Percentiles rank a stretch among this genome's conserved stretches.
These are phyloP conservation scores for Neodiprion pinetum DNA, from an alignment of 1,140 invertebrate species.

Conservation along the genomic window DNA sequence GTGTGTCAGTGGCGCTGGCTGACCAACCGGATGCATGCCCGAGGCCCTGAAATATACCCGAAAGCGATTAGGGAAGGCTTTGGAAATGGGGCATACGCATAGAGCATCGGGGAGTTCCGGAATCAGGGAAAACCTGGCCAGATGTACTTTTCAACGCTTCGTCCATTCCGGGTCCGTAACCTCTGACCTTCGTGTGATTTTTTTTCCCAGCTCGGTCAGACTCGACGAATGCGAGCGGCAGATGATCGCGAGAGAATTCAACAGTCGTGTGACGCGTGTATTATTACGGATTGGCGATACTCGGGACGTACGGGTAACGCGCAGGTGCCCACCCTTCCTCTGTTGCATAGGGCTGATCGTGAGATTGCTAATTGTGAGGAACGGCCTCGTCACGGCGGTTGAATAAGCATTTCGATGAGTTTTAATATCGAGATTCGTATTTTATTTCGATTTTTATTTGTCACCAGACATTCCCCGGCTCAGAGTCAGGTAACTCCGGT, in stretches of 20 bases:
- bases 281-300: no score
- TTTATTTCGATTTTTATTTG: not conserved
- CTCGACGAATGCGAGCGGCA: no score
- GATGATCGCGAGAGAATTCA: no score
- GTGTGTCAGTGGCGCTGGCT: not conserved
- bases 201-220: not conserved
- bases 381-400: not conserved
- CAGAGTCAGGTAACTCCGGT: no score
- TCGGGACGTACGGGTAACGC: no score
- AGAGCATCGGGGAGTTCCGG: slow-evolving; percentile 30
- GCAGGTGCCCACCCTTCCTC: no score
- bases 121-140: slow-evolving; percentile 30
- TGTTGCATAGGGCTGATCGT: no score
- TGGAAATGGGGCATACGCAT: not conserved
- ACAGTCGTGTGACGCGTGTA: no score
- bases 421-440: not conserved
- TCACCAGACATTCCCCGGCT: not conserved
- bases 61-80: slow-evolving; percentile 35
- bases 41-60: slow-evolving; percentile 21
- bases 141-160: slow-evolving; percentile 24
- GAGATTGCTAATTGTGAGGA: slow-evolving; percentile 1
- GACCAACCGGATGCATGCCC: slow-evolving; percentile 25
- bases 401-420: not conserved
- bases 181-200: not conserved
- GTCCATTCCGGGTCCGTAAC: no score